Evolutionary conservation across 1,140 invertebrate species (phyloP).

Genomic region (Dryas iulia): DNA sequence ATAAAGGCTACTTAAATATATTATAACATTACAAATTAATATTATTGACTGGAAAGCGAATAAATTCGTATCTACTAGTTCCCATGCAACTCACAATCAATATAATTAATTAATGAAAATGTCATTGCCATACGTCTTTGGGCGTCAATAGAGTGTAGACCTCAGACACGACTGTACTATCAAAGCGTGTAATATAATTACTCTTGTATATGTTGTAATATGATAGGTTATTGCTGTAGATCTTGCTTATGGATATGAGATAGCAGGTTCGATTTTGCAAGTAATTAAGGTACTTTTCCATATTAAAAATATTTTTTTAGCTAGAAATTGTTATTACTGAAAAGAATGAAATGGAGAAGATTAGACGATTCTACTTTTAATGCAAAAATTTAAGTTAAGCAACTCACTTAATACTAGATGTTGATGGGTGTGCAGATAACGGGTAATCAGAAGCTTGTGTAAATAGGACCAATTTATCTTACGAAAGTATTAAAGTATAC

Average conservation of each 20-base stretch:
- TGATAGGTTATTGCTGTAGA: background rate
- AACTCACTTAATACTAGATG: too few species aligned
- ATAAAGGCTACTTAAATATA: background rate
- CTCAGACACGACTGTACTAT: background rate
- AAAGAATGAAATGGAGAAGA: too few species aligned
- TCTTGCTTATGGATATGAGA: background rate
- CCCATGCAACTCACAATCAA: slow-evolving; percentile 24
- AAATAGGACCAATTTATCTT: too few species aligned
- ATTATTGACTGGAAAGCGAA: background rate
- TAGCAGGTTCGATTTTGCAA: too few species aligned
- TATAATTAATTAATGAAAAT: slow-evolving; percentile 40
- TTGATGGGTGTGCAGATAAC: too few species aligned
- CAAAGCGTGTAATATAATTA: background rate
- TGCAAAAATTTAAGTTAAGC: too few species aligned
- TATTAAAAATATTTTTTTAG: too few species aligned
- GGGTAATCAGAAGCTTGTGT: too few species aligned
- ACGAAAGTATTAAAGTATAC: too few species aligned
- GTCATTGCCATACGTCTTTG: slow-evolving; percentile 39
- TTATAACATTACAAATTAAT: background rate
- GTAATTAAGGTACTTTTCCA: too few species aligned
- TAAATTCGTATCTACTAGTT: slow-evolving; percentile 7
- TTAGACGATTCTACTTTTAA: too few species aligned
- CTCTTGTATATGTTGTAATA: background rate
- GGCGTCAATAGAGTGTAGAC: slow-evolving; percentile 28
- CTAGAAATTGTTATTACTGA: too few species aligned